Base-by-base conservation (phyloP, 2,113 vertebrate genomes). In the Macheiramphus alcinus region DNA sequence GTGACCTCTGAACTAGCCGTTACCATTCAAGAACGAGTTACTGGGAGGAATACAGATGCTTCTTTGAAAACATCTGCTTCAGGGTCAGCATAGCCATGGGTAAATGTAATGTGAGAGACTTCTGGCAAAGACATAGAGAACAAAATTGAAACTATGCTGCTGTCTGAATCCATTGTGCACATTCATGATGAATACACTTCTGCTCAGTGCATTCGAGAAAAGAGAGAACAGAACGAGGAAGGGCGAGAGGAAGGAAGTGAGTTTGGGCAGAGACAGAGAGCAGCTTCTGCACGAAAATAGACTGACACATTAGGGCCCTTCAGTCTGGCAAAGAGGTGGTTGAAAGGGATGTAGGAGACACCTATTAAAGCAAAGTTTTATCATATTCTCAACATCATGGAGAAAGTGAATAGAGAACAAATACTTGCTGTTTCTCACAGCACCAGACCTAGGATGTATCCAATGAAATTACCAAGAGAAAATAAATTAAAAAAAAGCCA, bases 351-450 rank as follows among this genome's bases (percentile, higher is more conserved):
- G 45, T 12, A 56, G 83, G 52, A 86, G 40, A 87, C 52, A 19
- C 8, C 40, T 84, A 10, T 19, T 34, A 76, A 65, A 90, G 18
- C 36, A 32, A 47, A 45, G n/a, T 55, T 80, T 79, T 87, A 50
- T 73, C 76, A 32, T 22, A 43, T 20, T 32, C 59, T 89, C 59
- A 62, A 1, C 55, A 48, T 11, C n/a, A 19, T 0, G 0, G 32
- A 70, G 68, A 58, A 53, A 76, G 68, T 27, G 19, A 91, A 26
- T 0, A 59, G 18, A 80, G 68, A 88, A 50, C 6, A 86, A 90
- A 65, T 3, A n/a, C 5, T 62, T 45, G 17, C 40, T 70, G 27
- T 26, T 92, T 53, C 48, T 85, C 40, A 50, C 52, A 79, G 56
- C 65, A 47, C n/a, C 78, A 91, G 66, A 43, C 31, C 65, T 47